Evolutionary conservation across 64 coral and sea anemone genomes (phyloP).

Genomic region (Catalaphyllia jardinei): DNA sequence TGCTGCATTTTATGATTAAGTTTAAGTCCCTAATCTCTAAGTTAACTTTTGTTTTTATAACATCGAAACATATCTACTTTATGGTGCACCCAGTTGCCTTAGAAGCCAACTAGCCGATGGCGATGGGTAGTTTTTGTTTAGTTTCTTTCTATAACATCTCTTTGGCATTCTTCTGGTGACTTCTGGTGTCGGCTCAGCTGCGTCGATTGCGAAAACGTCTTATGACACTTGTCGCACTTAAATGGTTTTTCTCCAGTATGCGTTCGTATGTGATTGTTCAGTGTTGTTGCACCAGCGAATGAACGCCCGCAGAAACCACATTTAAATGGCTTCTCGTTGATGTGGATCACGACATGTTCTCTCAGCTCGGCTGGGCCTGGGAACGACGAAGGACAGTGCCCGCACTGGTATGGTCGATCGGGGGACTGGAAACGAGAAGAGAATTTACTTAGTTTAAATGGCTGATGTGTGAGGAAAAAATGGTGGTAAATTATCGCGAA

Average conservation of each 20-base stretch:
- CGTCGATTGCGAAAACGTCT: conserved; percentile 75
- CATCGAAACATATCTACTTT: too few relatives aligned
- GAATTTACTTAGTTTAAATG: neutral
- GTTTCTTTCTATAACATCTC: neutral
- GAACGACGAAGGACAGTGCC: conserved; percentile 72
- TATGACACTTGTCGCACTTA: conserved; percentile 75
- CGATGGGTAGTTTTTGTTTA: neutral
- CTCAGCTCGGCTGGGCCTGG: conserved; percentile 64
- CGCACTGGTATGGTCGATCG: conserved; percentile 76
- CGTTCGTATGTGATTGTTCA: conserved; percentile 87
- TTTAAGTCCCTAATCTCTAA: too few relatives aligned
- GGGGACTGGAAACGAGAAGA: conserved; percentile 28
- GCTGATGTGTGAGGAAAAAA: too few relatives aligned
- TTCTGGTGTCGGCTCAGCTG: conserved; percentile 80
- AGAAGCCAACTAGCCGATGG: neutral
- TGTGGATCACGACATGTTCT: conserved; percentile 80
- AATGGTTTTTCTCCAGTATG: conserved; percentile 88
- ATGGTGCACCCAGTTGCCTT: too few relatives aligned
- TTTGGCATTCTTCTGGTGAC: conserved; percentile 63
- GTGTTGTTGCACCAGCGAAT: conserved; percentile 79
- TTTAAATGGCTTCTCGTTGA: conserved; percentile 89
- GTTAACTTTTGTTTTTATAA: too few relatives aligned
- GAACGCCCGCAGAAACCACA: conserved; percentile 85
- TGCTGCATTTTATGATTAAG: too few relatives aligned
- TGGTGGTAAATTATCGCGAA: too few relatives aligned